Evolutionary conservation across 2,888 invertebrate species (phyloP).

Genomic region (Sinelater perroti): DNA sequence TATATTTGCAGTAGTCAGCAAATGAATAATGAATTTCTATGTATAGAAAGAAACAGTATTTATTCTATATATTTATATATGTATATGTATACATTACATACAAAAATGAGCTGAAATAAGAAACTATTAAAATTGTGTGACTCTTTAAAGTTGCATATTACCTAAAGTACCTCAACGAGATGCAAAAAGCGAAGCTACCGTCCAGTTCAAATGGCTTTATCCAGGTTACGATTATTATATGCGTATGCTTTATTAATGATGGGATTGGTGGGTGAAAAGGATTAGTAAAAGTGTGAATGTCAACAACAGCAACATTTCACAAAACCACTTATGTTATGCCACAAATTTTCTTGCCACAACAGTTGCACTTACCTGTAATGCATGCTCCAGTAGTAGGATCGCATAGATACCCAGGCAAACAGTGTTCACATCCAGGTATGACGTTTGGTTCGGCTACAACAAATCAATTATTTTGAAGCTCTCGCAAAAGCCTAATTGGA

Average conservation of each 20-base stretch:
- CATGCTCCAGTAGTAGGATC: conserved; percentile 84
- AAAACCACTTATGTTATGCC: too few species aligned
- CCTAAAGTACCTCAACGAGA: conserved; percentile 7
- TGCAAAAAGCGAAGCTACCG: conserved; percentile 30
- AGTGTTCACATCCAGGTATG: conserved; percentile 73
- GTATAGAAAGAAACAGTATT: too few species aligned
- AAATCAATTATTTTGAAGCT: too few species aligned
- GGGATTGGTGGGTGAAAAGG: conserved; percentile 27
- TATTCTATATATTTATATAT: background rate
- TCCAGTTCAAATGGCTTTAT: conserved; percentile 38
- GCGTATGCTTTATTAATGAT: conserved; percentile 26
- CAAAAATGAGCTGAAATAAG: conserved; percentile 33
- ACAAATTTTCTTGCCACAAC: too few species aligned
- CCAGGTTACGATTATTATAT: conserved; percentile 21
- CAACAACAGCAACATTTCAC: conserved; percentile 57
- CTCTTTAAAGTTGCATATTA: too few species aligned
- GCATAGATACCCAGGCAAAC: conserved; percentile 80
- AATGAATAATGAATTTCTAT: too few species aligned
- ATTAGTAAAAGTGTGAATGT: conserved; percentile 42
- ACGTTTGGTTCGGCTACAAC: conserved; percentile 43
- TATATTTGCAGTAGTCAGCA: too few species aligned
- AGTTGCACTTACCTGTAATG: conserved; percentile 81
- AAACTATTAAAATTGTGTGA: conserved; percentile 19
- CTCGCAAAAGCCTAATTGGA: conserved; percentile 40
- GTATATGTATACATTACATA: background rate